Conservation (phyloP, 2,113 vertebrate species). For the Syngnathoides biaculeatus region DNA sequence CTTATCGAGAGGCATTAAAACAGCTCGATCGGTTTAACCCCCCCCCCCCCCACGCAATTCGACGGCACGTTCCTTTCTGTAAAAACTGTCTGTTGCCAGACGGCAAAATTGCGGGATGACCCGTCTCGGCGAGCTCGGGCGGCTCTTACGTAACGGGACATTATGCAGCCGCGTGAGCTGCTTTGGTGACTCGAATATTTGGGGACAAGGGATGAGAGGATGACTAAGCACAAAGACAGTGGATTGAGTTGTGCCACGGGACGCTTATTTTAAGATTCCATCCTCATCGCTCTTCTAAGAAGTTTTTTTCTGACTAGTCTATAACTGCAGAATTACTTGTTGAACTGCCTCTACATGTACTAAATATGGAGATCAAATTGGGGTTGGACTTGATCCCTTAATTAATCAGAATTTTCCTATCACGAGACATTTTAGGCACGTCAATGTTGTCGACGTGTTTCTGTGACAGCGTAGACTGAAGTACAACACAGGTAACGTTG, state of each 20-base stretch:
- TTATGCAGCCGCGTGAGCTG: conserved; percentile 24
- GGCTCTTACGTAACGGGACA: conserved; percentile 46
- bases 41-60: no score
- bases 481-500: no score
- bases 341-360: not conserved
- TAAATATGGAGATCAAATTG: no score
- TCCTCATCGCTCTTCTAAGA: conserved; percentile 16
- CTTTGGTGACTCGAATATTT: conserved; percentile 37
- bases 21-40: not conserved
- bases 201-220: conserved; percentile 28
- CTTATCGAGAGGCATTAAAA: conserved; percentile 3
- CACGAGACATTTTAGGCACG: not conserved
- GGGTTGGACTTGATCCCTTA: no score
- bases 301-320: not conserved
- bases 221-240: conserved; percentile 43
- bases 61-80: conserved; percentile 17
- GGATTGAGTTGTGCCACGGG: conserved; percentile 3
- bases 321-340: not conserved
- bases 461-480: not conserved
- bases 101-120: conserved; percentile 27
- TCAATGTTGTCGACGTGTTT: not conserved
- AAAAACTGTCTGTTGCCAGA: conserved; percentile 13
- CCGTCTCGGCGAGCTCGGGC: conserved; percentile 15
- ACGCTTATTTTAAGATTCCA: conserved; percentile 40
- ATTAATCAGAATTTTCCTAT: not conserved